Base-by-base conservation (phyloP, 1,140 invertebrate genomes). In the Zaprionus ornatus region DNA sequence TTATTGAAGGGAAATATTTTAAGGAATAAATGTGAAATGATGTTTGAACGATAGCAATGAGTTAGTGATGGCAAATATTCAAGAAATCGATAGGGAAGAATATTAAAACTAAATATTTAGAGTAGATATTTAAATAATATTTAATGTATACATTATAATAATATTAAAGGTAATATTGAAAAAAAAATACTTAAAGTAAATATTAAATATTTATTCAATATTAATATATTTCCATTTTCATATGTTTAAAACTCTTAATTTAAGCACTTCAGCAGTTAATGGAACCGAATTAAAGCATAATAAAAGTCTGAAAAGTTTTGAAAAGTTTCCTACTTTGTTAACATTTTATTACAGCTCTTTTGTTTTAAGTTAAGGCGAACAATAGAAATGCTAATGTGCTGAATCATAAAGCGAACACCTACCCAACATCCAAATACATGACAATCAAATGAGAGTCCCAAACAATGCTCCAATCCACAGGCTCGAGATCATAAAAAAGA, bases 401-500 rank as follows among this genome's bases (percentile, higher is more conserved):
- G 61, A 64, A 67, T 77, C 68, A 74, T 61, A 77, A 74, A 52
- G 29, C 29, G 48, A 63, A 73, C 74, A 77, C 73, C 73, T 66
- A 63, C 64, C 62, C 62, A 52, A 21, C 13, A 35, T 67, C 56
- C 37, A 23, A 29, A 68, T 40, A 9, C 37, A 63, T 64, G 55
- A 60, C 68, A 82, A 85, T 79, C 37, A n/a, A 40, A 40, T 40
- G 12, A 37, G 29, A 10, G 63, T 63, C 61, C 70, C 66, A 65
- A 78, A 40, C 37, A 45, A 45, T 45, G 7, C 2, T 6, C 40
- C 40, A 45, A 45, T 45, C 40, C 7, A n/a, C n/a, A 17, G 40
- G 69, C 59, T 83, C 35, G 19, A 40, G n/a, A 66, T 77, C 82
- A 56, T 83, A 78, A 82, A 84, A 78, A 56, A 50, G 37, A 29